A percentile compares a stretch with the other conserved stretches of the same genome.
Conservation (phyloP, 2,113 vertebrate species). For the Proteles cristata region DNA sequence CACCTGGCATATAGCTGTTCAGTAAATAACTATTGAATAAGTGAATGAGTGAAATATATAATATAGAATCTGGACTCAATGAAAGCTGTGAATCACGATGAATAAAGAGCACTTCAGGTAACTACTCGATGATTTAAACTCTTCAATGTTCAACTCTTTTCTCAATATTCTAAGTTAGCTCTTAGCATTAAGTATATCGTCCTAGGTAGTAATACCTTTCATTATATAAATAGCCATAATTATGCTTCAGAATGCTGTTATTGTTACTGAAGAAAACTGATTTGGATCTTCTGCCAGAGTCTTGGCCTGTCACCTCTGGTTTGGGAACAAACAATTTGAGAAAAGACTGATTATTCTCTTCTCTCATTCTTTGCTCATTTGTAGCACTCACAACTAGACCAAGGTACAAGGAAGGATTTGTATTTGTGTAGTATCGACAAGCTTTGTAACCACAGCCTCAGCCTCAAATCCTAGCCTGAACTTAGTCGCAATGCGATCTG, state of each 20-base stretch:
- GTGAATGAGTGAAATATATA: neutral
- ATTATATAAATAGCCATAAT: neutral
- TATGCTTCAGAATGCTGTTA: neutral
- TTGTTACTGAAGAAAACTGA: slow-evolving; percentile 14
- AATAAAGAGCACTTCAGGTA: neutral
- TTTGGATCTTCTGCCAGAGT: neutral
- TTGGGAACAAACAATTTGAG: neutral
- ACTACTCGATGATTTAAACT: neutral
- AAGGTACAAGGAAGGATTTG: neutral
- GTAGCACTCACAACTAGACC: neutral
- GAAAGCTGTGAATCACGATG: neutral
- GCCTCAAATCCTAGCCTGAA: neutral
- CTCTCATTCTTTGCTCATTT: neutral
- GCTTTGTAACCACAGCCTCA: neutral
- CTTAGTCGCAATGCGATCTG: neutral
- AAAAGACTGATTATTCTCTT: neutral
- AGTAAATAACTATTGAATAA: neutral
- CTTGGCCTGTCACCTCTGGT: neutral
- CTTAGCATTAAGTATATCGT: slow-evolving; percentile 24
- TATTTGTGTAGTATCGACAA: neutral
- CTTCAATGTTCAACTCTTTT: neutral
- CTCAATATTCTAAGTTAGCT: neutral
- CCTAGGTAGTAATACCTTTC: slow-evolving; percentile 39
- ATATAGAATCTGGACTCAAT: neutral
- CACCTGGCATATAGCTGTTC: neutral